These are phyloP conservation scores for Urophycis tenuis DNA, from an alignment of 2,797 vertebrate genomes.

Conservation along the genomic window DNA sequence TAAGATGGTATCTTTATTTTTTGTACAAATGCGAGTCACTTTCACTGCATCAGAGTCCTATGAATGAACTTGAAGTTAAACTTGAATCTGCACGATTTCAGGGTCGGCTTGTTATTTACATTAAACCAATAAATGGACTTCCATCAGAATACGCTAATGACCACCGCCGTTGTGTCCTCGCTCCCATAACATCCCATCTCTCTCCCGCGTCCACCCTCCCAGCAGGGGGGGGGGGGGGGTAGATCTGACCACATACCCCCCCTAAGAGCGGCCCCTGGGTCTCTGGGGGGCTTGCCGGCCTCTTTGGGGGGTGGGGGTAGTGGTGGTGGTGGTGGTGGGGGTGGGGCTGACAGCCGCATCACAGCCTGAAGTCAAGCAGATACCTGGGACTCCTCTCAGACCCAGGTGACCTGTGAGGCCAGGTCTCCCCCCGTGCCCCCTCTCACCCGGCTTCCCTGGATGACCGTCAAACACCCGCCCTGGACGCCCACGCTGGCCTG, in stretches of 20 bases:
- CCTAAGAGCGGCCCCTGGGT: conserved; percentile 60
- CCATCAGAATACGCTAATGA: background rate
- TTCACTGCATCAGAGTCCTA: conserved; percentile 5
- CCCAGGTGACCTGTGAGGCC: conserved; percentile 71
- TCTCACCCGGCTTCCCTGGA: conserved; percentile 68
- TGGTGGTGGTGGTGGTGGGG: conserved; percentile 14
- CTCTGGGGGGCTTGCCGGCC: conserved; percentile 25
- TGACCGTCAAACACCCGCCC: conserved; percentile 71
- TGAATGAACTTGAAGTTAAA: conserved; percentile 10
- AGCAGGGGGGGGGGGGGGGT: background rate
- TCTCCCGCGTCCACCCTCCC: background rate
- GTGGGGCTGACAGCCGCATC: conserved; percentile 47
- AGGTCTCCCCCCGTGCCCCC: conserved; percentile 65
- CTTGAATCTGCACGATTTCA: conserved; percentile 31
- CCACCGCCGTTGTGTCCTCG: conserved; percentile 10
- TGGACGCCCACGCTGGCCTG: conserved; percentile 72
- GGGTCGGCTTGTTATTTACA: conserved; percentile 53
- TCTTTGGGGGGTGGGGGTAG: conserved; percentile 27
- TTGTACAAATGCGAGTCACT: conserved; percentile 41
- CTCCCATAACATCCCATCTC: background rate
- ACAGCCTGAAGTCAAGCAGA: conserved; percentile 71
- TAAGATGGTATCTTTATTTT: conserved; percentile 19
- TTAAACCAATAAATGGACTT: conserved; percentile 40
- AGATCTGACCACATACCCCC: background rate
- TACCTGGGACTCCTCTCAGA: conserved; percentile 70